Percentiles rank a stretch among this genome's conserved stretches.
phyloP scores from a whole-genome alignment of 2,888 invertebrate species.

The Synanthedon myopaeformis region DNA sequence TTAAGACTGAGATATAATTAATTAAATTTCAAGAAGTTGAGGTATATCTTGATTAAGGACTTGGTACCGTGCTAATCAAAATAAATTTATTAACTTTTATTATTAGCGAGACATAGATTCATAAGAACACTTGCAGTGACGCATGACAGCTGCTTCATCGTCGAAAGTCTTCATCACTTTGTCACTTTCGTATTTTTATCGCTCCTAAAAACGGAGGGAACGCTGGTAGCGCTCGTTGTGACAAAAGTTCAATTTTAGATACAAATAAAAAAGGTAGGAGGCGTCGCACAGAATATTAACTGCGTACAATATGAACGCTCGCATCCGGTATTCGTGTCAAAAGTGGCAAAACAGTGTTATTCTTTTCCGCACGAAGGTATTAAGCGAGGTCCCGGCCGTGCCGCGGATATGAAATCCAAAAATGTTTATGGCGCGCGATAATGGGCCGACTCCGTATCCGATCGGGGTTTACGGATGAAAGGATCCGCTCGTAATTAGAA shows the following conservation, averaged over 20 bases:
- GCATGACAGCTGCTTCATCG: conserved; percentile 32
- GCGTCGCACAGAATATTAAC: conserved; percentile 67
- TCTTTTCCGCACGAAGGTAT: conserved; percentile 66
- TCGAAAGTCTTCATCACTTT: conserved; percentile 11
- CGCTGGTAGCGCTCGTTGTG: conserved; percentile 56
- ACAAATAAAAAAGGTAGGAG: conserved; percentile 71
- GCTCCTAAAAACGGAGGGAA: conserved; percentile 49
- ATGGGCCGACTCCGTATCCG: conserved; percentile 55
- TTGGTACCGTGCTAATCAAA: no score
- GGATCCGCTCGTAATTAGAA: conserved; percentile 56
- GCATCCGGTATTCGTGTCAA: conserved; percentile 66
- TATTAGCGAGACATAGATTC: no score
- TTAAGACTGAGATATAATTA: no score
- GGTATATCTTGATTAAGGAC: no score
- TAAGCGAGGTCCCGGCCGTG: conserved; percentile 56
- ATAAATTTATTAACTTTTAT: no score
- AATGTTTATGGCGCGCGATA: conserved; percentile 63
- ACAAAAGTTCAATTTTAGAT: conserved; percentile 71
- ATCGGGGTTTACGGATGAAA: conserved; percentile 55
- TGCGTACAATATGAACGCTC: conserved; percentile 67
- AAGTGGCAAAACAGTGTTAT: conserved; percentile 68
- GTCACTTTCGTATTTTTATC: conserved; percentile 56
- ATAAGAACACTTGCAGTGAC: conserved; percentile 2
- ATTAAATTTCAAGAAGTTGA: no score
- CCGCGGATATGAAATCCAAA: conserved; percentile 66